These are phyloP conservation scores for Sprattus sprattus DNA, from an alignment of 2,113 vertebrate genomes.

Conservation along the genomic window DNA sequence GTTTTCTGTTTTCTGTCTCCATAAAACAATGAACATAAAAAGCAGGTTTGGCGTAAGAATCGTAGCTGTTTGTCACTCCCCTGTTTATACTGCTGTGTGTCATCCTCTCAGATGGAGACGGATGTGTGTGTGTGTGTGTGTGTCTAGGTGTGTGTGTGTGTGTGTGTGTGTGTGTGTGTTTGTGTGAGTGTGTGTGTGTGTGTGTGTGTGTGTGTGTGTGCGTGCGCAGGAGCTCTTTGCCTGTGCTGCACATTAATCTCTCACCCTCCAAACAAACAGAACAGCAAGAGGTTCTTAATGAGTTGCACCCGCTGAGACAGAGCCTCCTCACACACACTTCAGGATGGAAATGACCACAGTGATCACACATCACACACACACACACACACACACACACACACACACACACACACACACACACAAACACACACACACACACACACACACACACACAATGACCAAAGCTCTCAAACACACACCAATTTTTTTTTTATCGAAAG, in stretches of 20 bases:
- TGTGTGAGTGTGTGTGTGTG: neutral
- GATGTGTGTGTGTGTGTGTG: neutral
- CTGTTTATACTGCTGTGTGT: neutral
- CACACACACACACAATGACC: neutral
- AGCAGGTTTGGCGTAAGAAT: too few species aligned
- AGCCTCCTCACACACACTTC: neutral
- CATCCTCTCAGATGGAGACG: neutral
- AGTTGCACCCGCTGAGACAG: slow-evolving; percentile 63
- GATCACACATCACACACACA: neutral
- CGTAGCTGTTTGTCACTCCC: neutral
- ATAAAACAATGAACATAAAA: too few species aligned
- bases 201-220: slow-evolving; percentile 12
- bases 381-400: neutral
- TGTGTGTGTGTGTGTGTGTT: neutral
- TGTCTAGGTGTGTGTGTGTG: neutral
- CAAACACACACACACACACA: neutral
- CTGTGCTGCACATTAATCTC: slow-evolving; percentile 39
- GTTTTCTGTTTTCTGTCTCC: too few species aligned
- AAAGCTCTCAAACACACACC: too few species aligned
- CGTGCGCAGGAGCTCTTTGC: slow-evolving; percentile 32
- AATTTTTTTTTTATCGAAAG: too few species aligned
- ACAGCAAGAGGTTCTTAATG: slow-evolving; percentile 63
- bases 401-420: neutral
- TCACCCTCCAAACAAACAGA: slow-evolving; percentile 62
- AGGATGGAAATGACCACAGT: neutral